phyloP scores from a whole-genome alignment of 2,888 invertebrate genomes.

The Mythimna albipuncta region DNA sequence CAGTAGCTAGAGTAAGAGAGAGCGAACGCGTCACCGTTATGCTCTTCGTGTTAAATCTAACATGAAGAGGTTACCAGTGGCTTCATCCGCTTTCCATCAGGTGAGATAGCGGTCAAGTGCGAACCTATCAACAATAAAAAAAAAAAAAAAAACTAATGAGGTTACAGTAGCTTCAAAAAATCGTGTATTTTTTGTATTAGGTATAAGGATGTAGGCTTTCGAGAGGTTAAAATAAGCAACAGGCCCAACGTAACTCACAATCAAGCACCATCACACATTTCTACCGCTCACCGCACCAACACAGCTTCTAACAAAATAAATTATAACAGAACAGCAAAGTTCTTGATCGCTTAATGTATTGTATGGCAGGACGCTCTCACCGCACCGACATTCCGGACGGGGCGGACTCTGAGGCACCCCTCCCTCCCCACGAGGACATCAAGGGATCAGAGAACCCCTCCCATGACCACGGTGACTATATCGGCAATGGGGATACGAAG shows the following conservation, averaged over 20 bases:
- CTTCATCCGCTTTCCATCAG: too few relatives aligned
- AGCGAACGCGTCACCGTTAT: too few relatives aligned
- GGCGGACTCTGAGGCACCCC: constrained; percentile 91
- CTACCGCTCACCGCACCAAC: constrained; percentile 52
- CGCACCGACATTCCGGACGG: constrained; percentile 92
- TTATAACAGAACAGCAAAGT: constrained; percentile 57
- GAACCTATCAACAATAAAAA: too few relatives aligned
- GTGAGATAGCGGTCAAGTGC: too few relatives aligned
- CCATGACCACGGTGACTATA: constrained; percentile 91
- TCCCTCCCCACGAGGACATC: constrained; percentile 90
- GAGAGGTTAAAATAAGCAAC: constrained; percentile 20
- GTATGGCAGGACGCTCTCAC: constrained; percentile 91
- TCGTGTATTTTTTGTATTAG: too few relatives aligned
- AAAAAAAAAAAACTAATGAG: too few relatives aligned
- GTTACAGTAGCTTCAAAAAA: too few relatives aligned
- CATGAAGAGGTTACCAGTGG: too few relatives aligned
- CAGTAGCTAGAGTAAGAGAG: too few relatives aligned
- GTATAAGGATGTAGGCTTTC: too few relatives aligned
- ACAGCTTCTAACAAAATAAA: constrained; percentile 51
- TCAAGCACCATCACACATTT: constrained; percentile 6
- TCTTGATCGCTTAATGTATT: constrained; percentile 89
- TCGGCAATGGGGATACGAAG: constrained; percentile 90
- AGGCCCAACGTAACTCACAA: constrained; percentile 46
- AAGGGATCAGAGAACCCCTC: constrained; percentile 91
- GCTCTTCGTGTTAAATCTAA: too few relatives aligned